A percentile compares a stretch with the other conserved stretches of the same genome.
phyloP scores from a whole-genome alignment of 23 tunicate genomes.

The Clavelina lepadiformis region DNA sequence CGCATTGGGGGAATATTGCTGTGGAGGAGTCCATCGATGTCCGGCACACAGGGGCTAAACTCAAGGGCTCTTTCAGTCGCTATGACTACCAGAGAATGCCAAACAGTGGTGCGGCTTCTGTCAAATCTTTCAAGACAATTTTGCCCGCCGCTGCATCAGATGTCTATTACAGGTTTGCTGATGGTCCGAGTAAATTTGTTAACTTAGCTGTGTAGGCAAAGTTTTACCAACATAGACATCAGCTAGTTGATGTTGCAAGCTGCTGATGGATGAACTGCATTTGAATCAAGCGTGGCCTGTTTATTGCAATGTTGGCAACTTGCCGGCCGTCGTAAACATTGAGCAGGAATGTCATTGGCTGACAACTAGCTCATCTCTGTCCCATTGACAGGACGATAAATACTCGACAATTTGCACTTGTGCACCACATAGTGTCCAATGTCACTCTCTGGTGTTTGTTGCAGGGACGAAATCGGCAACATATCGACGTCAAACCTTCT shows the following conservation, averaged over 20 bases:
- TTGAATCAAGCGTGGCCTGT: too few species aligned
- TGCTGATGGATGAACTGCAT: too few species aligned
- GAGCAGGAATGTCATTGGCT: too few species aligned
- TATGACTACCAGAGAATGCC: conserved; percentile 91
- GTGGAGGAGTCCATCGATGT: conserved; percentile 77
- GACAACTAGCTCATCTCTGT: too few species aligned
- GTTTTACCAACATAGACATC: too few species aligned
- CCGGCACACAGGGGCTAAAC: conserved; percentile 84
- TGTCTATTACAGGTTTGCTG: conserved; percentile 98
- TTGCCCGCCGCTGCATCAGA: conserved; percentile 86
- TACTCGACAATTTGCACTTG: not conserved
- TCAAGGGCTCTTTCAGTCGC: conserved; percentile 94
- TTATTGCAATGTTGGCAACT: too few species aligned
- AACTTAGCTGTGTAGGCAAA: too few species aligned
- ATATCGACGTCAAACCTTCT: conserved; percentile 87
- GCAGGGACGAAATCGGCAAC: conserved; percentile 97
- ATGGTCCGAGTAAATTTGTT: too few species aligned
- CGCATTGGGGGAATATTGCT: conserved; percentile 99
- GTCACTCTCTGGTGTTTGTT: too few species aligned
- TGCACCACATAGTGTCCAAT: not conserved
- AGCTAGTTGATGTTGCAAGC: too few species aligned
- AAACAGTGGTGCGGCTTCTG: conserved; percentile 80
- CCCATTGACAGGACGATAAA: too few species aligned
- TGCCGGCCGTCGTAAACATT: too few species aligned
- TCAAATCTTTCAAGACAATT: conserved; percentile 84